phyloP scores from a whole-genome alignment of 2,113 vertebrate species.

The Prolemur simus region DNA sequence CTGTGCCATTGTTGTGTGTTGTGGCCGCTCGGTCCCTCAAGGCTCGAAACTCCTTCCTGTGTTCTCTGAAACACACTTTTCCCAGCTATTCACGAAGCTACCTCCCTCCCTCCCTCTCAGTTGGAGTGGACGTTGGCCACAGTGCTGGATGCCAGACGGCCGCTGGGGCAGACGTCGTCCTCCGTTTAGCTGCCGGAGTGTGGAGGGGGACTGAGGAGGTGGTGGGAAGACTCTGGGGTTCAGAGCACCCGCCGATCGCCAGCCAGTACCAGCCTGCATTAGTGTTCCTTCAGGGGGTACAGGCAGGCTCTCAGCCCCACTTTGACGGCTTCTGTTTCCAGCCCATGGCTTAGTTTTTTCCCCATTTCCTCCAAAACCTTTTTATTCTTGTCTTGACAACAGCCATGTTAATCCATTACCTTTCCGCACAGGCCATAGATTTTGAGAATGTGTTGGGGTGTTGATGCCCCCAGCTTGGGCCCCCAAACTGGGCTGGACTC shows the following conservation, averaged over 20 bases:
- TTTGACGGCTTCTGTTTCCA: background rate
- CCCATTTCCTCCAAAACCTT: background rate
- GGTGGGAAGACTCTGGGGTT: background rate
- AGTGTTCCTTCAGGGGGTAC: no score
- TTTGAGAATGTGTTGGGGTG: background rate
- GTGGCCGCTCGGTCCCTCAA: background rate
- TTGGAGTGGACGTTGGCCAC: background rate
- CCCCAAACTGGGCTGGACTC: background rate
- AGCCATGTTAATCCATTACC: no score
- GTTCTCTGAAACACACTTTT: background rate
- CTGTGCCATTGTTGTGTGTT: fast-evolving
- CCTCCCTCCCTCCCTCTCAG: background rate
- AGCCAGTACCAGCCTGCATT: fast-evolving
- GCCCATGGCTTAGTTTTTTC: background rate
- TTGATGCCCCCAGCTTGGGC: background rate
- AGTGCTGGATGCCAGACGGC: background rate
- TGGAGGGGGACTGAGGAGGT: background rate
- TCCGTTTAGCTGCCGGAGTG: background rate
- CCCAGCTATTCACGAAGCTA: fast-evolving
- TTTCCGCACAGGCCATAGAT: background rate
- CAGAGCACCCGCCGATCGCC: background rate
- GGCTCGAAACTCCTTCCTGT: background rate
- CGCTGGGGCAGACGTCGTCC: background rate
- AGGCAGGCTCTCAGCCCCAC: background rate
- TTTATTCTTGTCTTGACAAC: background rate